Percentiles rank a stretch among this genome's conserved stretches.
phyloP scores from a whole-genome alignment of 53 echinoderm and acorn worm genomes.

The Luidia sarsii region DNA sequence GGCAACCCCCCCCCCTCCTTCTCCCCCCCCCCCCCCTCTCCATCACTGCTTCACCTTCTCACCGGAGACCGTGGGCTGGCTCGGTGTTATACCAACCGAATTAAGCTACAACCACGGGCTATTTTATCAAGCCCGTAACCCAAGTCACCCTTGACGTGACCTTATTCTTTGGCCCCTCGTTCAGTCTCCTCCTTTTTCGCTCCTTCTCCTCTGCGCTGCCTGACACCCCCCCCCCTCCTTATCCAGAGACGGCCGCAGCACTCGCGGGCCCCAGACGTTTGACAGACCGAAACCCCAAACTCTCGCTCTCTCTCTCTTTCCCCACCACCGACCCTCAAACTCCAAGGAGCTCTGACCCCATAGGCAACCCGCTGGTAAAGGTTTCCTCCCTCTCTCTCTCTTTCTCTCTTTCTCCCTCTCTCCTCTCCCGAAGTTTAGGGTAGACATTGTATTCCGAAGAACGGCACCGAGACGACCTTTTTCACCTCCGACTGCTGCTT shows the following conservation, averaged over 20 bases:
- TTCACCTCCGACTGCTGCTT: constrained; percentile 40
- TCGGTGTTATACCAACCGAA: constrained; percentile 35
- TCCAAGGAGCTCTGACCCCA: constrained; percentile 34
- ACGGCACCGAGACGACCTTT: constrained; percentile 30
- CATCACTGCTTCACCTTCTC: no score
- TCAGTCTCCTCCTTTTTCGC: neutral
- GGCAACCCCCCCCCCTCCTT: no score
- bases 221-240: neutral
- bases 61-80: no score
- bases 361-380: constrained; percentile 41
- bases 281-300: neutral
- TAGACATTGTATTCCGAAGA: constrained; percentile 26
- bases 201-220: neutral
- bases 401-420: no score
- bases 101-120: constrained; percentile 38
- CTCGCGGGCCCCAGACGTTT: no score
- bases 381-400: no score
- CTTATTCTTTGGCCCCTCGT: constrained; percentile 19
- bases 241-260: neutral
- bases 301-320: neutral
- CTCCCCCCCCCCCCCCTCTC: no score
- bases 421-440: no score
- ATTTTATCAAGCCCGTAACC: constrained; percentile 58
- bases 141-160: constrained; percentile 51
- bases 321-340: neutral